Evolutionary conservation across 1,140 invertebrate species (phyloP).

Genomic region (Zaprionus davidi): DNA sequence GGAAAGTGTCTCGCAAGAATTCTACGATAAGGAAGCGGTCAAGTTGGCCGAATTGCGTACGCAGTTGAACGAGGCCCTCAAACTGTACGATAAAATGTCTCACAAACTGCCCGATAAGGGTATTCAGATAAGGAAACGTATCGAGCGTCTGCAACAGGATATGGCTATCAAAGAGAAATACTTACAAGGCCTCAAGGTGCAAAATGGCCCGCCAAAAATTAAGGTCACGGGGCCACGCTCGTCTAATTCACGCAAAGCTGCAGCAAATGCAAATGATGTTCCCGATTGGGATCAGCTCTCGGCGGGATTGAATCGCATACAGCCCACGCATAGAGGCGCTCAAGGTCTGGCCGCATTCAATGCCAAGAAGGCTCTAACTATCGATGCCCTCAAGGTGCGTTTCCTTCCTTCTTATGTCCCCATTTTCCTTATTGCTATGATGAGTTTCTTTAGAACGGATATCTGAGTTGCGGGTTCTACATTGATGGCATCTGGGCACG

Average conservation of each 20-base stretch:
- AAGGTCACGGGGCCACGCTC: slow-evolving; percentile 18
- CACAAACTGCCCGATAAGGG: slow-evolving; percentile 71
- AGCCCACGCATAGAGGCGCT: slow-evolving; percentile 71
- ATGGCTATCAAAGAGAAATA: slow-evolving; percentile 40
- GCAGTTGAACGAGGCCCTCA: slow-evolving; percentile 51
- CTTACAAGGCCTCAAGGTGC: slow-evolving; percentile 41
- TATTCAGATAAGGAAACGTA: slow-evolving; percentile 61
- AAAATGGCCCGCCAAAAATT: slow-evolving; percentile 18
- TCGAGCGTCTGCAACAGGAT: slow-evolving; percentile 50
- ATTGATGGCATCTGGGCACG: slow-evolving; percentile 50
- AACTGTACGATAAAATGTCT: slow-evolving; percentile 60
- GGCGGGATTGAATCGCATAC: slow-evolving; percentile 65
- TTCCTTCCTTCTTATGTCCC: background rate
- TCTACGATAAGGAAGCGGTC: slow-evolving; percentile 54
- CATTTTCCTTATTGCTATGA: slow-evolving; percentile 24
- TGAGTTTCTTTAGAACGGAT: slow-evolving; percentile 69
- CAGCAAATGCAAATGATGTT: background rate
- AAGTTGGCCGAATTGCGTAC: slow-evolving; percentile 56
- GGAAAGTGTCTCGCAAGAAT: slow-evolving; percentile 46
- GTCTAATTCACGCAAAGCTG: background rate
- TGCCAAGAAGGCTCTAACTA: slow-evolving; percentile 68
- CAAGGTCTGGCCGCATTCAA: slow-evolving; percentile 77
- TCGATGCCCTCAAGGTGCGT: slow-evolving; percentile 76
- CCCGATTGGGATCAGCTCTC: slow-evolving; percentile 60
- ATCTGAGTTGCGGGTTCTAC: slow-evolving; percentile 51